phyloP scores from a whole-genome alignment of 2,888 invertebrate genomes.

The Yponomeuta plumbellus region DNA sequence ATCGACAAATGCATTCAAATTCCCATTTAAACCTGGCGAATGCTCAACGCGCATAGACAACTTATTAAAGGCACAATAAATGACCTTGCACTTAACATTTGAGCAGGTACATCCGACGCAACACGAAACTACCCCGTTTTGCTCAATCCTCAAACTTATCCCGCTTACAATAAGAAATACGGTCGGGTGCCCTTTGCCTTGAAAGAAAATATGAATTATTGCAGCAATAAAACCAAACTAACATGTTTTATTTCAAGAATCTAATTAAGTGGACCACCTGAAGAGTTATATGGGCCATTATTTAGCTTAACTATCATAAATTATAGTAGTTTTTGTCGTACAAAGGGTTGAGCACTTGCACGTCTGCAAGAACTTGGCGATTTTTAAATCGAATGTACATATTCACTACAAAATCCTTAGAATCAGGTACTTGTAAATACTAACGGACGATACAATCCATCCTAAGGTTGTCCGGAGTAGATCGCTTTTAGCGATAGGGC shows the following conservation, averaged over 20 bases:
- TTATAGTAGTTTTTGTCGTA: not conserved
- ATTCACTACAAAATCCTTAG: too few species aligned
- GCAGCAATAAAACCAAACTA: conserved; percentile 1
- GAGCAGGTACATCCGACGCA: too few species aligned
- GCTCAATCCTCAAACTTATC: too few species aligned
- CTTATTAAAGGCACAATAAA: not conserved
- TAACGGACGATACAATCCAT: too few species aligned
- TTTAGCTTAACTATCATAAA: not conserved
- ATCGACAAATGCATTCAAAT: too few species aligned
- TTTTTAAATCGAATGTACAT: too few species aligned
- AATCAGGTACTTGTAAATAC: too few species aligned
- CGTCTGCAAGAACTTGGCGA: not conserved
- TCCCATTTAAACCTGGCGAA: not conserved
- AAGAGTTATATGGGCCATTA: not conserved
- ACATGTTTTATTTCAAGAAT: not conserved
- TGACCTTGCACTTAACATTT: not conserved
- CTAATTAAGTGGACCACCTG: conserved; percentile 12
- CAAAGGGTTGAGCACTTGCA: not conserved
- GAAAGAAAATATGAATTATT: not conserved
- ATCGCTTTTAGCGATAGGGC: too few species aligned
- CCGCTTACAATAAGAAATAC: too few species aligned
- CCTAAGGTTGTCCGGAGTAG: too few species aligned
- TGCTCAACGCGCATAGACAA: not conserved
- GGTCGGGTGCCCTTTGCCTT: not conserved
- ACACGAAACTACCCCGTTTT: too few species aligned